Conservation (phyloP, 2,797 vertebrate genomes). For the Peromyscus eremicus region DNA sequence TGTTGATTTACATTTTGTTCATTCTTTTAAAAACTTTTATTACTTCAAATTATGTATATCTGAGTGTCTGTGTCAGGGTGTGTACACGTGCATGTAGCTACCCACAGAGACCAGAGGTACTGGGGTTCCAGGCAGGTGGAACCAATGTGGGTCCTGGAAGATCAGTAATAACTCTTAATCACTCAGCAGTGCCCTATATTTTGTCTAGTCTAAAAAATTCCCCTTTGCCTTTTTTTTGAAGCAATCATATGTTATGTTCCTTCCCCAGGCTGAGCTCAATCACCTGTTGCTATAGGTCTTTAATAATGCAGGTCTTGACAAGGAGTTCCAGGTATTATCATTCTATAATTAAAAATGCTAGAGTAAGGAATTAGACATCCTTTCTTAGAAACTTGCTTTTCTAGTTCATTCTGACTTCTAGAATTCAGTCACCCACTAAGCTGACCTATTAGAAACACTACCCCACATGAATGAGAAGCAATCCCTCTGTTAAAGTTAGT, state of each 20-base stretch:
- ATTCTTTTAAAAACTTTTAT: neutral
- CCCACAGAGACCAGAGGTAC: neutral
- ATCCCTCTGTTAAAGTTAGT: neutral
- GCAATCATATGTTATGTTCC: neutral
- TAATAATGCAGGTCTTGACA: neutral
- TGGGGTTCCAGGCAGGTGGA: neutral
- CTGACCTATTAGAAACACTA: neutral
- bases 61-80: neutral
- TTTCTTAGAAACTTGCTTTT: constrained; percentile 21
- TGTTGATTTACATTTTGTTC: neutral
- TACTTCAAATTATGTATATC: neutral
- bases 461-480: neutral
- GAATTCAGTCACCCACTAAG: neutral
- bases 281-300: neutral
- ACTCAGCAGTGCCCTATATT: neutral
- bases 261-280: neutral
- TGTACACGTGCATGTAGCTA: neutral
- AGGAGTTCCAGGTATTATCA: neutral
- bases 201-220: neutral
- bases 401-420: constrained; percentile 4
- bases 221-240: neutral
- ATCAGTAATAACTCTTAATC: neutral
- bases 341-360: constrained; percentile 1
- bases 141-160: neutral
- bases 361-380: neutral